Conservation (phyloP, 2,797 vertebrate species). For the Cyprinodon diabolis region DNA sequence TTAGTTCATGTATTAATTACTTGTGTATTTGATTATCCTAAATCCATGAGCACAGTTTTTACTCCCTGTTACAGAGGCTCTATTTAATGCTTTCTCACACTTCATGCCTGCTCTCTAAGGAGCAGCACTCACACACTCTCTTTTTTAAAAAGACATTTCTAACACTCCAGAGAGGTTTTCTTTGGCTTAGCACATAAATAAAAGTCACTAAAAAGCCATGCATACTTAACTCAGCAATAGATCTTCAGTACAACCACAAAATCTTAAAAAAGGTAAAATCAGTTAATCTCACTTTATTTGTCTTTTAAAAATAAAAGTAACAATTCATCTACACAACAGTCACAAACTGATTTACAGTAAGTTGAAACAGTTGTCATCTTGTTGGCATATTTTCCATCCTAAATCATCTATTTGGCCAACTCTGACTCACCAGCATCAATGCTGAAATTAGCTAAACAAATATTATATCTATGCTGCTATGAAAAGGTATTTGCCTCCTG, state of each 20-base stretch:
- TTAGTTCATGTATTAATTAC: constrained; percentile 4
- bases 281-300: constrained; percentile 72
- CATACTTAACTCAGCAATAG: constrained; percentile 42
- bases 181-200: constrained; percentile 46
- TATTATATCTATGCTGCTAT: constrained; percentile 20
- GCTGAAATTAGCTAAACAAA: constrained; percentile 72
- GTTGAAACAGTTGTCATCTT: constrained; percentile 37
- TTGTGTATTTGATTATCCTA: constrained; percentile 16
- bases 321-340: constrained; percentile 36
- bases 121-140: constrained; percentile 14
- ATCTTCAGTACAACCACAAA: constrained; percentile 34
- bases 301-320: constrained; percentile 74
- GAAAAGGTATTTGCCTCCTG: background rate
- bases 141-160: constrained; percentile 60
- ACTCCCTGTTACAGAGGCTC: constrained; percentile 38
- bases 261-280: constrained; percentile 26
- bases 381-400: constrained; percentile 45
- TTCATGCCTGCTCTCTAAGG: constrained; percentile 16
- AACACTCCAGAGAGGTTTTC: constrained; percentile 41
- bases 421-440: constrained; percentile 89
- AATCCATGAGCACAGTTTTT: constrained; percentile 25
- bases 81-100: constrained; percentile 44
- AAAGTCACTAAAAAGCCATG: constrained; percentile 43
- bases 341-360: constrained; percentile 51
- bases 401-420: constrained; percentile 73